Evolutionary conservation across 2,797 vertebrate species (phyloP), one percentile per base, ranked within the genome.

Genomic region (Valencia hispanica): DNA sequence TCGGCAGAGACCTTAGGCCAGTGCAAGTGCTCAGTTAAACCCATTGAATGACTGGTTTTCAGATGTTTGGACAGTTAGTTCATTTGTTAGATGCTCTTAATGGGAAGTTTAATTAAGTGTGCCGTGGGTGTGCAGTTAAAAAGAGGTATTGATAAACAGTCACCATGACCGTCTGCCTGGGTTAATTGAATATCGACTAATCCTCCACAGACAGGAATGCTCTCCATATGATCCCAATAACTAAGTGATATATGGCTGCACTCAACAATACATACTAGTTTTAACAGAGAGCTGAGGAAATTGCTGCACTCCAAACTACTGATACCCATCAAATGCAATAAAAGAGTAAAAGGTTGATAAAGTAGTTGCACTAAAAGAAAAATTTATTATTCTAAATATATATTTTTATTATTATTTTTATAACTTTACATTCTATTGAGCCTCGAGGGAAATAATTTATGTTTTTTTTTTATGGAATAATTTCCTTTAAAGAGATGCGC

Each of bases 161-260:
- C 91, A 82, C 79, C 63, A 78, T 83, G 80, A 90, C 87, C 81
- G 86, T 86, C 90, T 89, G 84, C 81, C 82, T 80, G 79, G 88
- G 91, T 92, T 95, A 96, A 95, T 95, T 94, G 91, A 94, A 94
- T 94, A 96, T 96, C 72, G 94, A 96, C 92, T 90, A 81, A 84
- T 92, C 84, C 84, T 87, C 83, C 61, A 43, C 84, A 81, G 76
- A 84, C 85, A 83, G 74, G 83, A 93, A 87, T 77, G 75, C 84
- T 80, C 91, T 89, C 83, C 84, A 85, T 89, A 85, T 86, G 84
- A 80, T 70, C 78, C 79, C 80, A 88, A 86, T 82, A 87, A 81
- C 77, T 77, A 80, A 75, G 83, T 88, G 87, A 93, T 91, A 85
- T 84, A 89, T 88, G 48, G 85, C 71, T 55, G 57, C 50, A 63